Base-by-base conservation (phyloP, 1,140 invertebrate genomes). In the Drosophila navojoa region DNA sequence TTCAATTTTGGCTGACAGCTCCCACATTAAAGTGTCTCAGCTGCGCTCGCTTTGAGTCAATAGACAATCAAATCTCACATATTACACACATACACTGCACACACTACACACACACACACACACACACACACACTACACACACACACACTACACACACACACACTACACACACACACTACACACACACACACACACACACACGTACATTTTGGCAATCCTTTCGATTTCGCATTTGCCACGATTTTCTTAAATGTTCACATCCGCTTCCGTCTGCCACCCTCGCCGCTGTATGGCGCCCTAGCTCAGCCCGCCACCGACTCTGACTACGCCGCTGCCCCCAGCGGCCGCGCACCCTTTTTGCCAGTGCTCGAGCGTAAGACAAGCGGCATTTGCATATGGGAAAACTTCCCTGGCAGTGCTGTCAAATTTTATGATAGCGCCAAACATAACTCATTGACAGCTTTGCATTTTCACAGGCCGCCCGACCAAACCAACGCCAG, bases 391-490 rank as follows among this genome's bases (percentile, higher is more conserved):
- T 86, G 82, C 82, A 86, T 86, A 81, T 74, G 54, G 57, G 60
- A 50, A 62, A 76, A 50, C 44, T 63, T 58, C 47, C 53, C 62
- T 52, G 57, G 27, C 58, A 53, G 63, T 32, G 57, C 82, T 87
- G 81, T 87, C 82, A 87, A 87, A 86, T 86, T 86, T 87, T 86
- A 87, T 87, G 82, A 86, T 86, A 86, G 79, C 82, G 82, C 82
- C 84, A 89, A 82, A 89, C 82, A 87, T 87, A 86, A 90, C 81
- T 90, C 86, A 90, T 90, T 90, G 86, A 90, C 86, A 90, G 86
- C 86, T 90, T 90, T 90, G 81, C 68, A 81, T 90, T 90, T 90
- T 90, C 86, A 90, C 85, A 90, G 76, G 71, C 80, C 68, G 57
- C 49, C 27, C 15, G 11, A 9, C 32, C 77, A 22, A 1, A 22